These are phyloP conservation scores for Papilio dardanus DNA, from an alignment of 1,140 invertebrate genomes.

Conservation along the genomic window DNA sequence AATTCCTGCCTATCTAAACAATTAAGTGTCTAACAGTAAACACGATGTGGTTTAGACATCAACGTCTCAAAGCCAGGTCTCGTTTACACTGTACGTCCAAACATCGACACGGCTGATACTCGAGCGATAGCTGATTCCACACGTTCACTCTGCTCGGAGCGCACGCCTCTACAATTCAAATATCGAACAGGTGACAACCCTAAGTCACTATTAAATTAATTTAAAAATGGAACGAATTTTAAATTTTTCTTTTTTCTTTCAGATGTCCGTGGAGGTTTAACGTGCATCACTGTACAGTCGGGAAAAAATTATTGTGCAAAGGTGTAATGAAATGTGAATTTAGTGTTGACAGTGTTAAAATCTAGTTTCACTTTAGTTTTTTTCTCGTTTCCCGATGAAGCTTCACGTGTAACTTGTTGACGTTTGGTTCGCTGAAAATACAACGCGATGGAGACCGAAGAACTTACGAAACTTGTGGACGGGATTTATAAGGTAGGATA, in stretches of 20 bases:
- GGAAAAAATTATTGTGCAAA: conserved; percentile 47
- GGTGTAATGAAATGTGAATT: conserved; percentile 78
- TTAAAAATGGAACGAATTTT: conserved; percentile 33
- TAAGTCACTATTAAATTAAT: conserved; percentile 36
- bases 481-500: conserved; percentile 92
- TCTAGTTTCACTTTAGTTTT: conserved; percentile 60
- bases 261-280: conserved; percentile 70
- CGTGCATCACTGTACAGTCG: conserved; percentile 46
- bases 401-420: conserved; percentile 68
- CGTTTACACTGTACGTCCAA: conserved; percentile 62
- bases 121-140: conserved; percentile 62
- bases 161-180: conserved; percentile 55
- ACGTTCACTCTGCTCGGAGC: conserved; percentile 52
- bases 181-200: conserved; percentile 45
- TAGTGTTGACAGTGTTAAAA: conserved; percentile 71
- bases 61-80: conserved; percentile 54
- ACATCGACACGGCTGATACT: conserved; percentile 61
- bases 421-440: conserved; percentile 58
- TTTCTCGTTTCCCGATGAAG: conserved; percentile 67
- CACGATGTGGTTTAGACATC: conserved; percentile 65
- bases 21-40: conserved; percentile 65
- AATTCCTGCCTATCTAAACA: conserved; percentile 62
- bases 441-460: conserved; percentile 90
- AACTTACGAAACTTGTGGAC: conserved; percentile 94
- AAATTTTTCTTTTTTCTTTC: conserved; percentile 69